A percentile compares a stretch with the other conserved stretches of the same genome.
Evolutionary conservation across 2,113 vertebrate species (phyloP).

Genomic region (Dinomys branickii): DNA sequence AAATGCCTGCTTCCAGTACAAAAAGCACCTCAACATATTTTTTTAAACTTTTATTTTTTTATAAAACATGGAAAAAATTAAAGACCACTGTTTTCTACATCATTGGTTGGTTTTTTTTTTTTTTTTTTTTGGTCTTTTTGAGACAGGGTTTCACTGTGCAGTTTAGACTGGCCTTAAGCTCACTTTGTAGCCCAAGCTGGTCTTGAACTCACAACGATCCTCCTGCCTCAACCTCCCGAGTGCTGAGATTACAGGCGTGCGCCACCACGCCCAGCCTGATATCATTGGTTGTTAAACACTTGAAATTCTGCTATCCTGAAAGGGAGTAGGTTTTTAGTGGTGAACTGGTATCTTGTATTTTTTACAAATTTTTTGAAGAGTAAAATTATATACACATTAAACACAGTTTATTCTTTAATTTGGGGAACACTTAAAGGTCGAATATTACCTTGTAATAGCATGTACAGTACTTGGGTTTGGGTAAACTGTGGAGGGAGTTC

Average conservation of each 20-base stretch:
- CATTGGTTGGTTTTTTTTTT: too few species aligned
- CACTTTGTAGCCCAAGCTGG: too few species aligned
- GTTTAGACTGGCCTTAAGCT: too few species aligned
- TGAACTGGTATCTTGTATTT: conserved; percentile 31
- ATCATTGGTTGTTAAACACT: neutral
- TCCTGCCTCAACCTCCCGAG: too few species aligned
- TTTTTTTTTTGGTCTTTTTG: too few species aligned
- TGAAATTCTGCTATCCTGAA: neutral
- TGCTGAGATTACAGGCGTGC: too few species aligned
- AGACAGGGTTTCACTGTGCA: too few species aligned
- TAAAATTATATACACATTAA: conserved; percentile 22
- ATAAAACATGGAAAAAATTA: neutral
- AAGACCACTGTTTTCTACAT: neutral
- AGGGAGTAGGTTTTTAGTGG: conserved; percentile 19
- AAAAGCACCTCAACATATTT: neutral
- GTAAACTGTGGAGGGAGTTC: neutral
- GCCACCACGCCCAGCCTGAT: too few species aligned
- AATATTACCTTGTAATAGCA: neutral
- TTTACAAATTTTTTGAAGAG: conserved; percentile 5
- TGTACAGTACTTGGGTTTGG: conserved; percentile 6
- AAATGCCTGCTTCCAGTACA: conserved; percentile 10
- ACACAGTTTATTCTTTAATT: neutral
- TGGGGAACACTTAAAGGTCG: neutral
- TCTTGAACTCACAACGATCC: too few species aligned
- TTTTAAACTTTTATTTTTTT: conserved; percentile 29